Evolutionary conservation across 2,113 vertebrate genomes (phyloP).

Genomic region (Muscicapa adusta): DNA sequence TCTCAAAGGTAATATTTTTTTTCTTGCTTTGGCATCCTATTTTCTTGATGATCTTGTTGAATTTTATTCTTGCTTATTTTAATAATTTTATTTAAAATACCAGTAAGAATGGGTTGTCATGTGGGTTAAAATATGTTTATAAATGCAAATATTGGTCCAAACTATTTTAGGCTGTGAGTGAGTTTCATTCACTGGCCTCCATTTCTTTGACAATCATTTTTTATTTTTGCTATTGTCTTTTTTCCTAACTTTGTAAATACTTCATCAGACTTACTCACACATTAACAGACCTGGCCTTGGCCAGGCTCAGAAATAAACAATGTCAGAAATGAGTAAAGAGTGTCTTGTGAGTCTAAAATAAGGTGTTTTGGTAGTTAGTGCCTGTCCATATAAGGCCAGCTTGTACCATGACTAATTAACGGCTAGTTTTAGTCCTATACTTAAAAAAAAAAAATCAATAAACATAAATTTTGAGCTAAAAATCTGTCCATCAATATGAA

Average conservation of each 20-base stretch:
- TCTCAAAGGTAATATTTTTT: background rate
- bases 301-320: background rate
- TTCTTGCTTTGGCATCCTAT: background rate
- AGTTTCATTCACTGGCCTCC: background rate
- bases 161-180: background rate
- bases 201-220: background rate
- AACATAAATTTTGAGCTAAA: background rate
- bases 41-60: background rate
- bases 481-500: background rate
- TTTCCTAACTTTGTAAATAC: background rate
- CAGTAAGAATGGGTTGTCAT: background rate
- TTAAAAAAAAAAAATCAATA: background rate
- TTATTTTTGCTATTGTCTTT: background rate
- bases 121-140: background rate
- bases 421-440: background rate
- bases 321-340: background rate
- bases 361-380: background rate
- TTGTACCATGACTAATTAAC: background rate
- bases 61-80: background rate
- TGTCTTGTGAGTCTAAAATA: background rate
- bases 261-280: background rate
- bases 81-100: background rate
- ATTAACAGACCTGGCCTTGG: background rate
- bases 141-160: background rate
- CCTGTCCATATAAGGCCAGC: background rate